These are phyloP conservation scores for Protonibea diacanthus DNA, from an alignment of 2,797 vertebrate genomes.

Conservation along the genomic window DNA sequence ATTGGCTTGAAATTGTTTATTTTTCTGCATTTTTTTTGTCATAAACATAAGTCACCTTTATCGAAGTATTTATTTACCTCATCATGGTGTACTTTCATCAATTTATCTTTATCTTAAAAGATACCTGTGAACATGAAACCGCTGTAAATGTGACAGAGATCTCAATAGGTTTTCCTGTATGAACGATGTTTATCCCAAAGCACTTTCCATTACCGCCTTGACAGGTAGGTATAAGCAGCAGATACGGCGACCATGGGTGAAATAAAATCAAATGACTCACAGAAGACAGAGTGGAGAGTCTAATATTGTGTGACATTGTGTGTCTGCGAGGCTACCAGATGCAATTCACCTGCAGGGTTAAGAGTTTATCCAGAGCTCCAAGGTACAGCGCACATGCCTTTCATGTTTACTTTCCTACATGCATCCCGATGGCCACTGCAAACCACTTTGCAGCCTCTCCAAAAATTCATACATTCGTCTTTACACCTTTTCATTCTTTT, in stretches of 20 bases:
- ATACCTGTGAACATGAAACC: not conserved
- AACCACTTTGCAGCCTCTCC: conserved; percentile 22
- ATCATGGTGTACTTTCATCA: conserved; percentile 1
- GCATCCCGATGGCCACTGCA: conserved; percentile 29
- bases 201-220: conserved; percentile 49
- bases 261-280: conserved; percentile 54
- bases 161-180: conserved; percentile 19
- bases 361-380: conserved; percentile 64
- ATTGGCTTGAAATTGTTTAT: not conserved
- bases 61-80: not conserved
- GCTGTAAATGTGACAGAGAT: conserved; percentile 16
- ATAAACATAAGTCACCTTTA: conserved; percentile 1
- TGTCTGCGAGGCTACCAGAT: conserved; percentile 40
- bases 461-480: conserved; percentile 21
- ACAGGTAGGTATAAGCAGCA: conserved; percentile 36
- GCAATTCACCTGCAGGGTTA: conserved; percentile 63
- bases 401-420: conserved; percentile 49
- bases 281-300: conserved; percentile 38
- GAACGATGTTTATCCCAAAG: conserved; percentile 48
- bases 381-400: conserved; percentile 23
- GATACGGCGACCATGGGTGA: conserved; percentile 22
- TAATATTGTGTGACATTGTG: conserved; percentile 46
- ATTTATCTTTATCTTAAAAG: conserved; percentile 13
- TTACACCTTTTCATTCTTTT: conserved; percentile 19
- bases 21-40: not conserved